Evolutionary conservation across 2,888 invertebrate species (phyloP), one percentile per base, ranked within the genome.

Genomic region (Sarcophaga rosellei): DNA sequence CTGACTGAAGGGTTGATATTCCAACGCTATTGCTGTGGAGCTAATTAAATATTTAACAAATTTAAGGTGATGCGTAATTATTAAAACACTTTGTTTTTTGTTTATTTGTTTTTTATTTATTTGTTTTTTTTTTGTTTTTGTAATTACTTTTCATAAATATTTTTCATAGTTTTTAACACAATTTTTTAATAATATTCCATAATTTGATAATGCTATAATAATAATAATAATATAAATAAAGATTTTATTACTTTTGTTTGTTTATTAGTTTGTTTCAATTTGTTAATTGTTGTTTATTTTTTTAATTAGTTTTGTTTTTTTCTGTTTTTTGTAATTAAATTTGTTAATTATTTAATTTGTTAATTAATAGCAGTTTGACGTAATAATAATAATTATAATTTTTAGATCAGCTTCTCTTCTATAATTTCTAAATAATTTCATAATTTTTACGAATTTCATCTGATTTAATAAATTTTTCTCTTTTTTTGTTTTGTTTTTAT

Each of bases 171-270:
- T 81, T 84, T 86, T 81, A 86, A 86, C 86, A 86, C 86, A 86
- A 81, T 86, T 86, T 53, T 53, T 53, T 84, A 81, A 83, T 86
- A 86, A 86, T 86, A 86, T 81, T 84, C 72, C 70, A 76, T 86
- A 86, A 84, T 86, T 86, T 79, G 78, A 78, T 84, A 86, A 84
- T 86, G 66, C 84, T 86, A 86, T 75, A 79, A 80, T 81, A 53
- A 15, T 15, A 81, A 84, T 84, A 86, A 86, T 86, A 84, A 86
- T 5, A 81, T 86, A 86, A 86, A 86, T 86, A 84, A 86, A 86
- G 80, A 69, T 53, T 53, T 69, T 61, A 8, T 66, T 77, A 73
- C 17, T 68, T 73, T 21, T 44, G 17, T 45, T 73, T 72, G 6
- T 45, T 23, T 35, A 53, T 23, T 70, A 10, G 35, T 70, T 74